Conservation (phyloP, 64 coral and sea anemone genomes). For the Actinia equina region DNA sequence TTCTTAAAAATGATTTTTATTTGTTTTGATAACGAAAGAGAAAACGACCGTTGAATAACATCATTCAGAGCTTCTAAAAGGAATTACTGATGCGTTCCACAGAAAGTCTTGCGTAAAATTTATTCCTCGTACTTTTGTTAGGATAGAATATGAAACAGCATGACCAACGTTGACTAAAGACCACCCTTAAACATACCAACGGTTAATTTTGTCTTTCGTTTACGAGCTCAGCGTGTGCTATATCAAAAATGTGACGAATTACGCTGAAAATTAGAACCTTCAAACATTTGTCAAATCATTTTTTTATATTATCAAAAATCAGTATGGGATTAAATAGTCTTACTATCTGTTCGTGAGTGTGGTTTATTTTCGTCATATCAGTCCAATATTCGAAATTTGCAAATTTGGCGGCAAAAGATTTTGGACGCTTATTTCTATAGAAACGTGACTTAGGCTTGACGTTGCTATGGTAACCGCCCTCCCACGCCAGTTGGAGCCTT, state of each 20-base stretch:
- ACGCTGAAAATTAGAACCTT: background rate
- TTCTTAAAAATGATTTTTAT: background rate
- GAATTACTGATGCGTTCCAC: slow-evolving; percentile 5
- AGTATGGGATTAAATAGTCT: slow-evolving; percentile 14
- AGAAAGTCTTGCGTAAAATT: slow-evolving; percentile 7
- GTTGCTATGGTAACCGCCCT: slow-evolving; percentile 42
- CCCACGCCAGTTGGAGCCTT: slow-evolving; percentile 41
- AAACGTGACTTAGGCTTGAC: slow-evolving; percentile 39
- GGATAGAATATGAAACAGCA: slow-evolving; percentile 7
- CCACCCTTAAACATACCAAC: background rate
- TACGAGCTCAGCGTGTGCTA: background rate
- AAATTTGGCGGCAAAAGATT: slow-evolving; percentile 45
- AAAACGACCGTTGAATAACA: slow-evolving; percentile 22
- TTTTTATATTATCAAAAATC: background rate
- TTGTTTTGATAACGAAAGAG: background rate
- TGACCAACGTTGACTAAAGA: slow-evolving; percentile 7
- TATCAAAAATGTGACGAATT: background rate
- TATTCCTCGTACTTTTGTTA: slow-evolving; percentile 18
- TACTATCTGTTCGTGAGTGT: slow-evolving; percentile 10
- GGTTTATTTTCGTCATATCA: slow-evolving; percentile 16
- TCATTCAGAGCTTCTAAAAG: background rate
- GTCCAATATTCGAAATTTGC: slow-evolving; percentile 42
- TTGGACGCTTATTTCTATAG: slow-evolving; percentile 42
- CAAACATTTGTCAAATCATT: background rate
- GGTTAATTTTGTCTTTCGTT: background rate